A percentile compares a stretch with the other conserved stretches of the same genome.
phyloP scores from a whole-genome alignment of 2,113 vertebrate species.

The Chloropsis hardwickii region DNA sequence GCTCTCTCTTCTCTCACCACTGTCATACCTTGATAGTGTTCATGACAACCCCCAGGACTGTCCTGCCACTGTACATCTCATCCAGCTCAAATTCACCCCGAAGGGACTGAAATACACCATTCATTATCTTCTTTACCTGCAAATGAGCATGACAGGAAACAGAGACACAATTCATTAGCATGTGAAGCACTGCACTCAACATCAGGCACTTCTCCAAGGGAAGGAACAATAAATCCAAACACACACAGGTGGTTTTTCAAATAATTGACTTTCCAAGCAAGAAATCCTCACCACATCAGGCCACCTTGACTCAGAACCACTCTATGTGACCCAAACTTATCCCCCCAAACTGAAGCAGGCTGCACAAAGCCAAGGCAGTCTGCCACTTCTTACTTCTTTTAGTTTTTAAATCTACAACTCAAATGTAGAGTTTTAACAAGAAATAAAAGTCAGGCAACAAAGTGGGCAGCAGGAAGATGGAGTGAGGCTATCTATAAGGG shows the following conservation, averaged over 20 bases:
- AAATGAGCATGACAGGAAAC: background rate
- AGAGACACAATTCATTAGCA: background rate
- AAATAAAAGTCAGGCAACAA: background rate
- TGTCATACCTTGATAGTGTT: constrained; percentile 87
- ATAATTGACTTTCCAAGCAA: background rate
- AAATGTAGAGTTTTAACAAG: background rate
- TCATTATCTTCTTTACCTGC: constrained; percentile 97
- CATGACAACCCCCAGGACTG: constrained; percentile 82
- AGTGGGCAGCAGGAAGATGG: background rate
- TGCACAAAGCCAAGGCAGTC: background rate
- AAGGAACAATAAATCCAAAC: background rate
- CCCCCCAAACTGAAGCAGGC: background rate
- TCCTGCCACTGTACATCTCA: constrained; percentile 84
- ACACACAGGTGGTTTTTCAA: fast-evolving
- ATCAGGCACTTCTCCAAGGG: background rate
- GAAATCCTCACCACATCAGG: background rate
- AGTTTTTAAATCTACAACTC: background rate
- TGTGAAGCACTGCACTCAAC: background rate
- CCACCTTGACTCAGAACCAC: background rate
- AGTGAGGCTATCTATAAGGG: background rate
- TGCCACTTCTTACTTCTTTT: background rate
- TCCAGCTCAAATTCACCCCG: constrained; percentile 86
- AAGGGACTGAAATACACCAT: constrained; percentile 90
- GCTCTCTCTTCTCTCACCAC: background rate
- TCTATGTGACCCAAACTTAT: background rate